These are phyloP conservation scores for Abrostola tripartita DNA, from an alignment of 2,888 invertebrate species.

Conservation along the genomic window DNA sequence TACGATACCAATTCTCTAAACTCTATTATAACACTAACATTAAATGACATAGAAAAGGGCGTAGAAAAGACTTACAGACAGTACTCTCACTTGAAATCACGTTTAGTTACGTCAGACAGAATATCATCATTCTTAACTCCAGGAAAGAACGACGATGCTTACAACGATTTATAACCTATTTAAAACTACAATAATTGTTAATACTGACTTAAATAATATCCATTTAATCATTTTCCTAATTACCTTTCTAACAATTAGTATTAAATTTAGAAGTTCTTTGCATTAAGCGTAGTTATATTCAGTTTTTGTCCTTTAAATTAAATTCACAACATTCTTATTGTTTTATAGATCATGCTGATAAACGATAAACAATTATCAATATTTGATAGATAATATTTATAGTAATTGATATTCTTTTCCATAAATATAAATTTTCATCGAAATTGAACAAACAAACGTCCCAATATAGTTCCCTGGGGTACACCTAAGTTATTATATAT, in stretches of 20 bases:
- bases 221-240: constrained; percentile 6
- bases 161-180: constrained; percentile 28
- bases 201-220: constrained; percentile 48
- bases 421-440: constrained; percentile 1
- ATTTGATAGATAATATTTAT: too few relatives aligned
- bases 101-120: constrained; percentile 76
- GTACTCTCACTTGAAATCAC: constrained; percentile 87
- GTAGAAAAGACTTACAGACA: constrained; percentile 84
- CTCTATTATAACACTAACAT: constrained; percentile 80
- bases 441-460: constrained; percentile 48
- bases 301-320: neutral
- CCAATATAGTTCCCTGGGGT: constrained; percentile 51
- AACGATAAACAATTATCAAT: too few relatives aligned
- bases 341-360: neutral
- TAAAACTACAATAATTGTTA: constrained; percentile 30
- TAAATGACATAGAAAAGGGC: constrained; percentile 86
- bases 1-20: constrained; percentile 30
- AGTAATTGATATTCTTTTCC: too few relatives aligned
- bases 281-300: neutral
- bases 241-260: neutral
- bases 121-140: constrained; percentile 38
- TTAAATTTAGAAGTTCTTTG: neutral
- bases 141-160: constrained; percentile 37
- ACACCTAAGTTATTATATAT: constrained; percentile 53
- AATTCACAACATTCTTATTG: constrained; percentile 1